Percentiles rank a stretch among this genome's conserved stretches.
Conservation (phyloP, 2,113 vertebrate genomes). For the Oryzias curvinotus region DNA sequence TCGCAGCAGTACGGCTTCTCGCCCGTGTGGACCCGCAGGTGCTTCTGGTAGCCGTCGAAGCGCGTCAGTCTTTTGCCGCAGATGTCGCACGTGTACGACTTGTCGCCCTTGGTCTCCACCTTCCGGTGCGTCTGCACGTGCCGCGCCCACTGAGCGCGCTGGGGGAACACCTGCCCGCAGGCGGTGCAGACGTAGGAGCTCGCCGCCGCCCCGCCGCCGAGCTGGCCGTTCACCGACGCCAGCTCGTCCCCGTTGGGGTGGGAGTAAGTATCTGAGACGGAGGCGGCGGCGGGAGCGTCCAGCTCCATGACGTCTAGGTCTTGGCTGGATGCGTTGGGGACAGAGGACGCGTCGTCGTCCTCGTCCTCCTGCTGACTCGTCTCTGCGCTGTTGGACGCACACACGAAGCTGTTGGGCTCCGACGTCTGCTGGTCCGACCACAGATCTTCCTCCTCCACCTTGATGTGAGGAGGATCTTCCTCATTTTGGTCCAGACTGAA, state of each 20-base stretch:
- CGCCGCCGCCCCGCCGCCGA: not conserved
- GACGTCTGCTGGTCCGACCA: not conserved
- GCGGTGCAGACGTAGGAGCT: slow-evolving; percentile 51
- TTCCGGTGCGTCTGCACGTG: slow-evolving; percentile 43
- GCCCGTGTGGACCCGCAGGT: slow-evolving; percentile 55
- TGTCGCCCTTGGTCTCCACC: slow-evolving; percentile 2
- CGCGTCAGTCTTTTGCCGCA: slow-evolving; percentile 56
- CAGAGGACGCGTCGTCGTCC: not conserved
- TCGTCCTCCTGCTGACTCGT: not conserved
- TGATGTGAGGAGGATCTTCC: slow-evolving; percentile 8
- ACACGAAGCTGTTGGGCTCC: not conserved
- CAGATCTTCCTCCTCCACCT: slow-evolving; percentile 34
- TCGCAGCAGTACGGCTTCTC: slow-evolving; percentile 58
- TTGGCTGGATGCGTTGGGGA: not conserved
- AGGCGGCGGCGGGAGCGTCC: slow-evolving; percentile 15
- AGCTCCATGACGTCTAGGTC: not conserved
- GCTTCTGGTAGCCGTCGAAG: slow-evolving; percentile 56
- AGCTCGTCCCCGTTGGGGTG: not conserved
- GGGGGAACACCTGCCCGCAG: slow-evolving; percentile 38
- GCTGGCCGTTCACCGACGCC: not conserved
- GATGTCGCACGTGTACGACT: slow-evolving; percentile 50
- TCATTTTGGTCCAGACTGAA: not conserved
- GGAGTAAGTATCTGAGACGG: not conserved
- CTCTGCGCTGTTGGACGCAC: not conserved
- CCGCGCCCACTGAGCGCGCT: slow-evolving; percentile 46